Conservation (phyloP, 2,797 vertebrate genomes). For the Agapornis canus region DNA sequence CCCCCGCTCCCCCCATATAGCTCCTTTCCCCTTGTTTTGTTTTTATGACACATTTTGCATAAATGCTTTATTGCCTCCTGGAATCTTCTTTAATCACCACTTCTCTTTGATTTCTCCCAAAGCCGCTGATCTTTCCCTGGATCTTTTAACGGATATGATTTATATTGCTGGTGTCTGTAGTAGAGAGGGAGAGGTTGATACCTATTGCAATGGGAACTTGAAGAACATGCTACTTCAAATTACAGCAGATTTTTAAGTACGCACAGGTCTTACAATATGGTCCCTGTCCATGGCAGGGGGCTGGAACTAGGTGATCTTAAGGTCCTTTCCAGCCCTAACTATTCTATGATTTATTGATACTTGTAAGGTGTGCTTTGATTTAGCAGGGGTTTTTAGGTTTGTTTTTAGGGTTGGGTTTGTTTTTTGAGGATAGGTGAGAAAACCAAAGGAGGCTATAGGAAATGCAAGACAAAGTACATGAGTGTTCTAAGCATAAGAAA, state of each 20-base stretch:
- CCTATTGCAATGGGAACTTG: neutral
- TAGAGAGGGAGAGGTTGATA: neutral
- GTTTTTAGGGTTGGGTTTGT: neutral
- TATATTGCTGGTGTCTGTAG: neutral
- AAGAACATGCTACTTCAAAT: neutral
- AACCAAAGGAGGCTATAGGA: neutral
- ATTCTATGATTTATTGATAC: neutral
- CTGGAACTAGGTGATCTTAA: neutral
- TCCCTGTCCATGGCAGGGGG: neutral
- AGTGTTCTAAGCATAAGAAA: neutral
- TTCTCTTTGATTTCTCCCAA: constrained; percentile 11
- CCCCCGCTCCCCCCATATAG: neutral
- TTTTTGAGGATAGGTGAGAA: neutral
- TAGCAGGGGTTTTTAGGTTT: neutral
- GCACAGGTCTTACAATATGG: neutral
- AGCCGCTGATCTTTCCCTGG: neutral
- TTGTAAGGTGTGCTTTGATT: neutral
- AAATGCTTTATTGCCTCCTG: constrained; percentile 31
- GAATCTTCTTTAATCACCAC: constrained; percentile 3
- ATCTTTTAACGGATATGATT: neutral
- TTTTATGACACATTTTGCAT: constrained; percentile 3
- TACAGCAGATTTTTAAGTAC: neutral
- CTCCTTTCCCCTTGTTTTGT: constrained; percentile 14
- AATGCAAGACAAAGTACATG: neutral
- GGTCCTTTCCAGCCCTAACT: neutral